Evolutionary conservation across 2,888 invertebrate species (phyloP).

Genomic region (Xylota segnis): DNA sequence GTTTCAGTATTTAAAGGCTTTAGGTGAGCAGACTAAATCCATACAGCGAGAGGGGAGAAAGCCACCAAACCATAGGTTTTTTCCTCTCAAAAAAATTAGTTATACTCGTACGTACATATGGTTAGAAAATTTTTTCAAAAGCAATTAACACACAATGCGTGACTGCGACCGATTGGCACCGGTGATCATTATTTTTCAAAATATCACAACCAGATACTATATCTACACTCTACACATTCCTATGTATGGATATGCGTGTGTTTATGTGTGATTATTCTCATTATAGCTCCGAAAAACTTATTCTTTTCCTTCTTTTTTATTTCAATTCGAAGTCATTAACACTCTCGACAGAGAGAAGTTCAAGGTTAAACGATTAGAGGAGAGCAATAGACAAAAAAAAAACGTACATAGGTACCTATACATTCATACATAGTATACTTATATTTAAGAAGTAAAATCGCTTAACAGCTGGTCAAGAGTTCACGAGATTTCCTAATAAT

Average conservation of each 20-base stretch:
- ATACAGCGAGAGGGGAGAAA: not conserved
- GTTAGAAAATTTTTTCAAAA: constrained; percentile 1
- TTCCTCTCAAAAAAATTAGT: not conserved
- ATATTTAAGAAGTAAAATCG: not conserved
- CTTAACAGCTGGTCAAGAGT: not conserved
- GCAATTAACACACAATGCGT: constrained; percentile 49
- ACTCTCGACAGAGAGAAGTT: constrained; percentile 45
- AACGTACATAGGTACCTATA: not conserved
- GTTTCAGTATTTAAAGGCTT: constrained; percentile 1
- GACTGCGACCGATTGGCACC: constrained; percentile 13
- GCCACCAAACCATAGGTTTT: not conserved
- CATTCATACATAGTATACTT: not conserved
- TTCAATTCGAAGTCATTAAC: constrained; percentile 41
- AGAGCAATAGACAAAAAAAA: not conserved
- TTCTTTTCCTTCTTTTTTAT: constrained; percentile 3
- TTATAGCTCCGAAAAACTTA: constrained; percentile 8
- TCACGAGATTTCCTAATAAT: not conserved
- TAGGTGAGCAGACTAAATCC: constrained; percentile 27
- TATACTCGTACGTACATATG: too few species aligned
- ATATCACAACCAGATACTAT: constrained; percentile 5
- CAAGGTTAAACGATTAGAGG: constrained; percentile 44
- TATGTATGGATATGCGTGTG: too few species aligned
- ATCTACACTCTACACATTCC: too few species aligned
- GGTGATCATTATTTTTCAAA: constrained; percentile 45
- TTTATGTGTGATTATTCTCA: constrained; percentile 38